Percentiles rank a stretch among this genome's conserved stretches.
Evolutionary conservation across 2,888 invertebrate species (phyloP).

Genomic region (Orchesella flavescens): DNA sequence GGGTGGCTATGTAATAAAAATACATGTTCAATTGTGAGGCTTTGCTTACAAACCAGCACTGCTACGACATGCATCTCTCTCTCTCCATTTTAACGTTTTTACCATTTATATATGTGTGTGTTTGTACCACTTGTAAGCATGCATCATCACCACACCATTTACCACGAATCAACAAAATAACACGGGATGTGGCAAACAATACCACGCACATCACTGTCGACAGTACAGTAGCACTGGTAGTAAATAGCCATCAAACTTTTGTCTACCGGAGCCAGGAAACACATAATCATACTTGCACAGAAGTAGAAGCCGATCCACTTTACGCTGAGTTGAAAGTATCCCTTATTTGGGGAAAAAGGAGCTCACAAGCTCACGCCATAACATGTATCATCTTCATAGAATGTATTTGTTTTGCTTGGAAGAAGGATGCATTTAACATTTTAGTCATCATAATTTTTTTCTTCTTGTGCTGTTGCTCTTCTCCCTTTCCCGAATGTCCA

Average conservation of each 20-base stretch:
- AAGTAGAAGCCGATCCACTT: constrained; percentile 9
- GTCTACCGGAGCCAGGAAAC: constrained; percentile 46
- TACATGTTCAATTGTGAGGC: constrained; percentile 17
- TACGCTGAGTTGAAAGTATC: background rate
- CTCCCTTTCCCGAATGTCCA: background rate
- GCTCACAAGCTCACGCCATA: background rate
- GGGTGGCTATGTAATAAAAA: constrained; percentile 26
- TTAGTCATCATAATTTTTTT: constrained; percentile 14
- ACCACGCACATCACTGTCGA: constrained; percentile 45
- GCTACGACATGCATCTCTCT: background rate
- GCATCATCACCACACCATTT: constrained; percentile 52
- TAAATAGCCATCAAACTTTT: background rate
- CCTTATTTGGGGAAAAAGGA: constrained; percentile 29
- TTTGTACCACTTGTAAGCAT: constrained; percentile 46
- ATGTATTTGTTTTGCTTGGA: constrained; percentile 9
- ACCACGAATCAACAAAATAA: constrained; percentile 58
- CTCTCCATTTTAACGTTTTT: background rate
- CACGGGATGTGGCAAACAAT: constrained; percentile 52
- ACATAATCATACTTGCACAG: constrained; percentile 9
- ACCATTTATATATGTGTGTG: background rate
- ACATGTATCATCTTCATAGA: constrained; percentile 33
- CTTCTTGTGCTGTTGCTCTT: background rate
- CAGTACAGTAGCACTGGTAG: constrained; percentile 13
- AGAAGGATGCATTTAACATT: constrained; percentile 1
- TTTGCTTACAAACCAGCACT: background rate